Evolutionary conservation across 2,797 vertebrate genomes (phyloP).

Genomic region (Hozukius guyotensis): DNA sequence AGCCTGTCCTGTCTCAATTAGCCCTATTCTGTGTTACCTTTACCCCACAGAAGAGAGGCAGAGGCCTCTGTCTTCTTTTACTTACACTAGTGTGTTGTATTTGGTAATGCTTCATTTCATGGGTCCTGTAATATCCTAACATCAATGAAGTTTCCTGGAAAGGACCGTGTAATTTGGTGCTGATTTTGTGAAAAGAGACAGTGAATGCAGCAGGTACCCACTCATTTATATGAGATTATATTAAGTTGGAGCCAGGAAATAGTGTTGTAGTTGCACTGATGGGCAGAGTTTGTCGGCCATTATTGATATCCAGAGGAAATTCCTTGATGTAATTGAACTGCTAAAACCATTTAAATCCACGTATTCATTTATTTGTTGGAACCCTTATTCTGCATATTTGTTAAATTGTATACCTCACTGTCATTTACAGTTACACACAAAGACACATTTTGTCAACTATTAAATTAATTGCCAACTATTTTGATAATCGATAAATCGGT

Average conservation of each 20-base stretch:
- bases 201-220: neutral
- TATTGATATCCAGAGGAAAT: neutral
- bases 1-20: slow-evolving; percentile 65
- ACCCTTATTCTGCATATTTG: neutral
- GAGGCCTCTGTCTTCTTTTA: neutral
- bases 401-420: neutral
- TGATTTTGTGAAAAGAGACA: neutral
- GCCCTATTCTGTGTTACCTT: slow-evolving; percentile 33
- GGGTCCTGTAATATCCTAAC: neutral
- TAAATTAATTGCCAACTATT: rapidly evolving
- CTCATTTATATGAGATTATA: neutral
- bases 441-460: neutral
- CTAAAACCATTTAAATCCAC: neutral
- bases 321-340: neutral
- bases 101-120: neutral
- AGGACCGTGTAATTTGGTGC: neutral
- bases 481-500: too few relatives aligned
- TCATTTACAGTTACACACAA: neutral
- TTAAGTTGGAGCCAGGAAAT: neutral
- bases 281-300: neutral
- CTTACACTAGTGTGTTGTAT: neutral
- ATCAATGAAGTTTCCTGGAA: neutral
- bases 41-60: neutral
- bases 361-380: neutral
- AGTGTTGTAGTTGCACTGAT: neutral